Evolutionary conservation across 1,140 invertebrate species (phyloP), one percentile per base, ranked within the genome.

Genomic region (Holotrichia oblita): DNA sequence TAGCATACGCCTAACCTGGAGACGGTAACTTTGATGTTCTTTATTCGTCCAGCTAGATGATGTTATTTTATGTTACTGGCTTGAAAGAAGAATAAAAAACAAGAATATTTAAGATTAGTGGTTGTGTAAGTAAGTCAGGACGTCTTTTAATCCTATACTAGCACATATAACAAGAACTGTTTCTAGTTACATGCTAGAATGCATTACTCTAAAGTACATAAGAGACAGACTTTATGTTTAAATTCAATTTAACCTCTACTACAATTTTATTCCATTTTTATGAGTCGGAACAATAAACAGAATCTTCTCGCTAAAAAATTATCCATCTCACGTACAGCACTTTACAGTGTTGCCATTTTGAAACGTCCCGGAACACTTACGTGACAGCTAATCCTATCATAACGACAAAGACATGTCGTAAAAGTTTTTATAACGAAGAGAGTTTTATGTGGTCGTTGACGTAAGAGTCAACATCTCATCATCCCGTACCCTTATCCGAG

Each of bases 401-500:
- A 69, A 69, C 61, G 61, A 69, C 61, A 69, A 69, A 69, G 61
- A 22, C 22, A 22, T 10, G 61, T 22, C 59, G 17, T 14, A 22
- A 69, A 69, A 69, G 22, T 69, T 69, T 69, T 69, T 69, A 69
- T 69, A 69, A 69, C 61, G 61, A 69, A 69, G 61, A 12, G 61
- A 69, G 61, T 69, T 69, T 69, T 69, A 69, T 69, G 44, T 48
- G 17, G 61, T 69, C 20, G 61, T 69, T 20, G 61, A 69, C 61
- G 61, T 34, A 34, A 69, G 61, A 69, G 61, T 69, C 61, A 69
- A 69, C 61, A 69, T 69, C 61, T 69, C 61, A 69, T 69, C 61
- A 69, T 27, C 20, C 10, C 61, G 61, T 2, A 12, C 22, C 7
- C 44, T 10, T 6, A 48, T 48, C n/a, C 44, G 44, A 48, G 4